Conservation (phyloP, 2,888 invertebrate species). For the Eupeodes latifasciatus region DNA sequence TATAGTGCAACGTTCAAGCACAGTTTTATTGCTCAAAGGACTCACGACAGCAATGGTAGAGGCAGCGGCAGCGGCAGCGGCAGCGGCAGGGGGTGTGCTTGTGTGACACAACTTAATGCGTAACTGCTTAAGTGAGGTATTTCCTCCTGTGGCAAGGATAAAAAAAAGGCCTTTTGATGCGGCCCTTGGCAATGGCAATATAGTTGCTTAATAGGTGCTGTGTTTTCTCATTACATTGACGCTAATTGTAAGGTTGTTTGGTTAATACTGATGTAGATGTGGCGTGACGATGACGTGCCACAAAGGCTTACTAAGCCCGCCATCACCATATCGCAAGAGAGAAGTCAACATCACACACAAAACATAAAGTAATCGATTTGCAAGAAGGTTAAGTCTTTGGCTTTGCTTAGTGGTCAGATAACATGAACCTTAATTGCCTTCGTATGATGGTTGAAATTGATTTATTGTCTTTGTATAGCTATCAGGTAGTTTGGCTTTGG, state of each 20-base stretch:
- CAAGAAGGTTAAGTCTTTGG: slow-evolving; percentile 25
- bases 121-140: slow-evolving; percentile 42
- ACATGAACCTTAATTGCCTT: slow-evolving; percentile 35
- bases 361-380: slow-evolving; percentile 1
- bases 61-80: too few species aligned
- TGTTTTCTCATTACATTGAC: slow-evolving; percentile 53
- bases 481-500: background rate
- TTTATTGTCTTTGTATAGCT: slow-evolving; percentile 26
- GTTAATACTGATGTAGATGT: slow-evolving; percentile 20
- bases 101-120: slow-evolving; percentile 43
- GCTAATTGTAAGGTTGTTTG: slow-evolving; percentile 34
- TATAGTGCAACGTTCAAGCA: slow-evolving; percentile 20
- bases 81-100: background rate
- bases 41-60: background rate
- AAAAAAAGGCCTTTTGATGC: slow-evolving; percentile 8
- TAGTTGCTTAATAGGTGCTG: slow-evolving; percentile 21
- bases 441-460: slow-evolving; percentile 37
- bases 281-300: slow-evolving; percentile 31
- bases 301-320: slow-evolving; percentile 16
- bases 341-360: background rate
- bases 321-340: background rate
- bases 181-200: background rate
- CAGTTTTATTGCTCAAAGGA: slow-evolving; percentile 41
- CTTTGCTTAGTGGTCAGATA: slow-evolving; percentile 51
- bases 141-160: slow-evolving; percentile 33